Base-by-base conservation (phyloP, 2,888 invertebrate species). In the Mimachlamys varia region DNA sequence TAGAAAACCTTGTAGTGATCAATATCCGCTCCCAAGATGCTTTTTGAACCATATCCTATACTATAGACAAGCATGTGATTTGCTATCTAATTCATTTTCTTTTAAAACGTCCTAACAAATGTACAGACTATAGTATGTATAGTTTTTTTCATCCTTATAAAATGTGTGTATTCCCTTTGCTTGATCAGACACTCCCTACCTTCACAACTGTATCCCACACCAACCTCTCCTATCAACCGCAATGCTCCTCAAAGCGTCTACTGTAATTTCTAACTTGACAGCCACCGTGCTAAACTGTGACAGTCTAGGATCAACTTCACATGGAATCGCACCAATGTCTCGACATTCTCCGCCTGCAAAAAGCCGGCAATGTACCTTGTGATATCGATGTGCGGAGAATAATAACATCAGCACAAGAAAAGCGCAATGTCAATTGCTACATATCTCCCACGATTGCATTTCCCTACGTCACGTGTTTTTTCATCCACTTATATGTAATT, bases 71-170 rank as follows among this genome's bases (percentile, higher is more conserved):
- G 76, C 76, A 76, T 76, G 76, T 76, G 44, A 44, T 7, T 44
- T 44, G 76, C 76, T 76, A 76, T 27, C 33, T 27, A 33, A 76
- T 33, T 27, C 76, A 76, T 33, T 27, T 76, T 76, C 17, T 76
- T 5, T 33, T 76, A 10, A 33, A 76, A 76, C 76, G 27, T 76
- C 33, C 76, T 12, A 27, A 27, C 76, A 17, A 76, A 33, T 76
- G 27, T 22, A 76, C 27, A 76, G 76, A 27, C 76, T 33, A 76
- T 76, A 76, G 76, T 76, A 76, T 76, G 76, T 76, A 76, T 76
- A 76, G 27, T 33, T 76, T 76, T 76, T 10, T 22, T 22, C 10
- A 76, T 76, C 22, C 33, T 76, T 2, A 7, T 22, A 10, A 5
- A 27, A 33, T 76, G 27, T 33, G 7, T 22, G 19, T 13, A 33